Evolutionary conservation across 2,888 invertebrate genomes (phyloP), one percentile per base, ranked within the genome.

Genomic region (Nineta flava): DNA sequence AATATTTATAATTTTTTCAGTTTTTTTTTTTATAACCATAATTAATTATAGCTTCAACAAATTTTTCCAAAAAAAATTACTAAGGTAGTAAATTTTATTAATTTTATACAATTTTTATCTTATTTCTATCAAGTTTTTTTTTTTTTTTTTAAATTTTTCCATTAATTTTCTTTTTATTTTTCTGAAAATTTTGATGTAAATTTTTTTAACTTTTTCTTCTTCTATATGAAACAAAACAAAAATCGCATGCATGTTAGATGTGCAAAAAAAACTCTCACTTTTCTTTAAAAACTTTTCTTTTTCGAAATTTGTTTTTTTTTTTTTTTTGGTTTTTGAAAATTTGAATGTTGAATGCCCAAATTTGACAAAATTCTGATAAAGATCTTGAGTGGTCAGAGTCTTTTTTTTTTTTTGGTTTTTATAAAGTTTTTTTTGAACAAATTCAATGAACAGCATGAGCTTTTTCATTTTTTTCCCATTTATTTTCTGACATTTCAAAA

Each of bases 341-440:
- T 61, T 66, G 64, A 62, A 62, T 67, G 65, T 64, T 64, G 63
- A 63, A 64, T 66, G 63, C 63, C 61, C 57, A 57, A 56, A 54
- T 55, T 53, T 55, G 13, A 16, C 26, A 46, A 26, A 46, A 58
- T 55, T 60, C 53, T 58, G 57, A 63, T 59, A 58, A 61, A 64
- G 62, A 64, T 57, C 56, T 61, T 65, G 65, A 65, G 66, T 66
- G 66, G 66, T 65, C 64, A 61, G 63, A 62, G 63, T 9, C 32
- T 16, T 31, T 40, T 32, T 15, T 21, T 32, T 16, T 10, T 34
- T 46, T 21, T 34, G 13, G 13, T 13, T 15, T 16, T 34, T 46
- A 10, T n/a, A 15, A 41, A 48, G 26, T 26, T 21, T 16, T 43
- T 10, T 19, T 19, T 19, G 19, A 19, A 19, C 42, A 17, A 15